A percentile compares a stretch with the other conserved stretches of the same genome.
These are phyloP conservation scores for Hermetia illucens DNA, from an alignment of 1,140 invertebrate species.

Conservation along the genomic window DNA sequence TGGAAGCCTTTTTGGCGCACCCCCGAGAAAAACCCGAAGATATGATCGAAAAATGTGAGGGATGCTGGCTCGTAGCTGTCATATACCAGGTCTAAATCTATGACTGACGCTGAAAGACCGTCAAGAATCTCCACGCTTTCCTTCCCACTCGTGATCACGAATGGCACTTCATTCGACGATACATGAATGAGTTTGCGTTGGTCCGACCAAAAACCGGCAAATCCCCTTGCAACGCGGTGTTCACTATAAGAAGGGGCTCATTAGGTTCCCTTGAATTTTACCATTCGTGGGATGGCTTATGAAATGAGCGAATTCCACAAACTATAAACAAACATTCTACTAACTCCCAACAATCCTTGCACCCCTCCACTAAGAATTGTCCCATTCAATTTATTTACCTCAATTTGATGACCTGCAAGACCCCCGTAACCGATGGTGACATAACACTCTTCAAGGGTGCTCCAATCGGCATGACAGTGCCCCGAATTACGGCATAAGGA, in stretches of 20 bases:
- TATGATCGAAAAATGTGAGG: conserved; percentile 53
- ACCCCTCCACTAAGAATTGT: too few relatives aligned
- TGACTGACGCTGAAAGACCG: conserved; percentile 52
- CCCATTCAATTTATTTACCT: conserved; percentile 7
- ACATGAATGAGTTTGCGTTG: conserved; percentile 58
- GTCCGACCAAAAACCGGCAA: conserved; percentile 66
- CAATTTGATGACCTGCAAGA: conserved; percentile 43
- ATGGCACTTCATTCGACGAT: conserved; percentile 57
- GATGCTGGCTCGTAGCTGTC: conserved; percentile 59
- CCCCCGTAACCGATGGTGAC: conserved; percentile 51
- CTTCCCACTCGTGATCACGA: conserved; percentile 46
- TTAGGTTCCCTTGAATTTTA: background rate
- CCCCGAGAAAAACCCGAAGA: conserved; percentile 67
- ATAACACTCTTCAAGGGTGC: conserved; percentile 54
- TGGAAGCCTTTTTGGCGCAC: conserved; percentile 58
- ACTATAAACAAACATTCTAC: too few relatives aligned
- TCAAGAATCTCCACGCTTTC: conserved; percentile 54
- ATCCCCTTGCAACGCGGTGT: conserved; percentile 56
- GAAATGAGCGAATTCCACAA: too few relatives aligned
- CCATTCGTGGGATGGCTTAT: background rate
- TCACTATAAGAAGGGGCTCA: conserved; percentile 56
- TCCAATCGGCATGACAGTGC: conserved; percentile 54
- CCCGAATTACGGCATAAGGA: conserved; percentile 54
- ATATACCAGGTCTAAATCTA: conserved; percentile 63
- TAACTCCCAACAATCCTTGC: too few relatives aligned